These are phyloP conservation scores for Xestia ashworthii DNA, from an alignment of 2,888 invertebrate species.

Conservation along the genomic window DNA sequence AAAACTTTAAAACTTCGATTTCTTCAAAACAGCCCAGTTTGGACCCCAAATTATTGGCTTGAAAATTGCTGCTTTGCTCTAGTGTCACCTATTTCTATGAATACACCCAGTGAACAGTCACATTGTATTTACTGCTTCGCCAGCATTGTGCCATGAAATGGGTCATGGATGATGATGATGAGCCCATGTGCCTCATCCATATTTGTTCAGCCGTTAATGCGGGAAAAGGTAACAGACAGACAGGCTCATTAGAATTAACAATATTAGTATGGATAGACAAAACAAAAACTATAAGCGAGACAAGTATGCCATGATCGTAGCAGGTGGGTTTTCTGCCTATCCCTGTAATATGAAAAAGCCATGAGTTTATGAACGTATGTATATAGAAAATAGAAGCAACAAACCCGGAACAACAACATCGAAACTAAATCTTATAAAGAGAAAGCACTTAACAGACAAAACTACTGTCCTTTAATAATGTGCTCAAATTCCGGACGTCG, in stretches of 20 bases:
- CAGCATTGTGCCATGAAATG: neutral
- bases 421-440: slow-evolving; percentile 30
- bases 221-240: neutral
- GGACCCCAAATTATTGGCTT: neutral
- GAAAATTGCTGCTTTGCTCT: neutral
- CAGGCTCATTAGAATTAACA: neutral
- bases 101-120: neutral
- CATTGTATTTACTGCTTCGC: neutral
- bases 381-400: slow-evolving; percentile 8
- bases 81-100: neutral
- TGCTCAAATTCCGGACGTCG: slow-evolving; percentile 37
- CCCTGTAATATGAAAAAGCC: neutral
- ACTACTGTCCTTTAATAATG: slow-evolving; percentile 41
- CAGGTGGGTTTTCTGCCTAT: neutral
- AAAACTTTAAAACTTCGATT: neutral
- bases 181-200: neutral
- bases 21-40: neutral
- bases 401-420: slow-evolving; percentile 24
- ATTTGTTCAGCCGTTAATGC: neutral
- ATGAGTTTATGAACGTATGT: neutral
- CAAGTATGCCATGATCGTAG: neutral
- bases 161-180: neutral
- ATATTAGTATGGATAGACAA: neutral
- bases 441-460: slow-evolving; percentile 34
- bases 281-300: neutral